Percentiles rank a stretch among this genome's conserved stretches.
Conservation (phyloP, 2,113 vertebrate species). For the Synchiropus splendidus region DNA sequence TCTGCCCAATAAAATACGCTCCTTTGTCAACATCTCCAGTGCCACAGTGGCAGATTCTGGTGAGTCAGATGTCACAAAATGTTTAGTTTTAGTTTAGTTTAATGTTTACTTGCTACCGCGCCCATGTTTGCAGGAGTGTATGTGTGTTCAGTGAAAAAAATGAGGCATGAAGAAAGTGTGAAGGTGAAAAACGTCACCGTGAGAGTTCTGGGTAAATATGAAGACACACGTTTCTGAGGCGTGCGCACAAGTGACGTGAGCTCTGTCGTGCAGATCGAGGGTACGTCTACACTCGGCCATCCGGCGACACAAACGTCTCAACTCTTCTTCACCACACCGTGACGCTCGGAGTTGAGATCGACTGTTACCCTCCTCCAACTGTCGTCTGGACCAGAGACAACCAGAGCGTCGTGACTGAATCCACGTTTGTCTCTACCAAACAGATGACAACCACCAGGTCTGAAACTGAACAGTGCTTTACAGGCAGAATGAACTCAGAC, state of each 20-base stretch:
- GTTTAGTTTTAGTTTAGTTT: no score
- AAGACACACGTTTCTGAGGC: not conserved
- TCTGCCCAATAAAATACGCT: constrained; percentile 68
- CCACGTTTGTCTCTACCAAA: constrained; percentile 14
- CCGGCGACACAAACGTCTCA: constrained; percentile 20
- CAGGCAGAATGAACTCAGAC: no score
- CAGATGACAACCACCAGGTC: constrained; percentile 31
- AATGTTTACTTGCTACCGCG: no score
- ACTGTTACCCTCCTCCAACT: constrained; percentile 31
- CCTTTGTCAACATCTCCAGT: constrained; percentile 73
- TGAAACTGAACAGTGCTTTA: no score
- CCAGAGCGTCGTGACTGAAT: constrained; percentile 19
- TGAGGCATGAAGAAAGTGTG: constrained; percentile 49
- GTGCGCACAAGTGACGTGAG: not conserved
- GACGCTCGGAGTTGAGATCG: constrained; percentile 21
- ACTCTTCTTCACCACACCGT: constrained; percentile 27
- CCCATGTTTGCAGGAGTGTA: constrained; percentile 64
- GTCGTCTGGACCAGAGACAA: constrained; percentile 42
- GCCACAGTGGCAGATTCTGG: constrained; percentile 74
- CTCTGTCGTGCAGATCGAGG: constrained; percentile 35
- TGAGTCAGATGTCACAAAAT: constrained; percentile 9
- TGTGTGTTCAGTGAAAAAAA: constrained; percentile 70
- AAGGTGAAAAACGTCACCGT: constrained; percentile 68
- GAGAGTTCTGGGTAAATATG: constrained; percentile 72
- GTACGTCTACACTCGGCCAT: constrained; percentile 27